phyloP scores from a whole-genome alignment of 2,797 vertebrate species.

The Anniella stebbinsi region DNA sequence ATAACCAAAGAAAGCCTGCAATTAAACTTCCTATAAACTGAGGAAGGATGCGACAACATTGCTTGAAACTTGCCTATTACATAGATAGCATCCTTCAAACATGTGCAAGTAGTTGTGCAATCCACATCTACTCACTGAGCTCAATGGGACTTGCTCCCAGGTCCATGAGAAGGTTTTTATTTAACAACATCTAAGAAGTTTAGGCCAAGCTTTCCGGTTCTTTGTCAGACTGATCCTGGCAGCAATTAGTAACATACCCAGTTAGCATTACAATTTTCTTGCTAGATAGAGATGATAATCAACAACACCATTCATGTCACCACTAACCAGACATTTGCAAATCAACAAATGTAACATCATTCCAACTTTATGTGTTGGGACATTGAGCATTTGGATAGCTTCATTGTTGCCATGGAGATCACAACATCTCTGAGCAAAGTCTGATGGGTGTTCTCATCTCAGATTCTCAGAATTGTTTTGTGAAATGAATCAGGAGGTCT shows the following conservation, averaged over 20 bases:
- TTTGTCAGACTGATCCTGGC: neutral
- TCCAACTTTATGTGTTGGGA: neutral
- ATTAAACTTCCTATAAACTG: neutral
- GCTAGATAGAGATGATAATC: conserved; percentile 6
- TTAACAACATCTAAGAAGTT: neutral
- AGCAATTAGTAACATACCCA: conserved; percentile 13
- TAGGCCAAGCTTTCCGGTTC: neutral
- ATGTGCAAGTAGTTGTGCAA: neutral
- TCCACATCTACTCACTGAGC: too few relatives aligned
- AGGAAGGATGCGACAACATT: neutral
- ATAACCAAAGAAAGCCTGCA: neutral
- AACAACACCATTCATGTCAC: neutral
- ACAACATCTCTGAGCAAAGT: neutral
- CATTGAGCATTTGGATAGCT: neutral
- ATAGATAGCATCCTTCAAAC: neutral
- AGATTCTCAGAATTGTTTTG: neutral
- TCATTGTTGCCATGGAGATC: neutral
- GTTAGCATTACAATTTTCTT: neutral
- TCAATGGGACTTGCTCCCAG: too few relatives aligned
- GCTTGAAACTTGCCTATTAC: neutral
- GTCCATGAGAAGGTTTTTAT: neutral
- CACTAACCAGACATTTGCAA: neutral
- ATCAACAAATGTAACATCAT: conserved; percentile 6
- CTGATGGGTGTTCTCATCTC: conserved; percentile 5
- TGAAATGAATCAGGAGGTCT: neutral